Evolutionary conservation across 30 jellyfish, hydroid and myxozoan genomes (phyloP), one percentile per base, ranked within the genome.

Genomic region (Phacellophora camtschatica): DNA sequence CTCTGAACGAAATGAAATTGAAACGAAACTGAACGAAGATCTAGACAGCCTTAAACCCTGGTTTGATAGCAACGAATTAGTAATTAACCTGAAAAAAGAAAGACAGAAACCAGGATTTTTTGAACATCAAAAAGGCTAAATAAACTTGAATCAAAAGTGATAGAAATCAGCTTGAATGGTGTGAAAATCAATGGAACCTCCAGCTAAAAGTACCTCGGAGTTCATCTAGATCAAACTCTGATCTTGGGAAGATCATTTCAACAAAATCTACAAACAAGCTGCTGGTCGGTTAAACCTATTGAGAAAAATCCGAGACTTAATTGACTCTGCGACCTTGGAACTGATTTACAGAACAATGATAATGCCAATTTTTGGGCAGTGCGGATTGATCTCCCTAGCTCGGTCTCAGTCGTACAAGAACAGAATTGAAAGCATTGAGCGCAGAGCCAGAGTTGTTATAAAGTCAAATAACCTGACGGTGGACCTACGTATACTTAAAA

Each of bases 181-280:
- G 77, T 46, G 75, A 72, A 54, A 72, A 50, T 72, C 59, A 72
- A 49, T 72, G 73, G 76, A 72, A 72, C 86, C 75, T 37, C 84
- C 74, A 37, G 51, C 71, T 70, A 70, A 7, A 70, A 70, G 84
- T 70, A 37, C 74, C 74, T 70, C 28, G 84, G 75, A 51, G 75
- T 70, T 41, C 51, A 43, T 70, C 18, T 36, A 15, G 84, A 70
- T 70, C 84, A 70, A 41, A 49, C 10, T 45, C 45, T 70, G 6
- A n/a, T n/a, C n/a, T n/a, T n/a, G n/a, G n/a, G 75, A 43, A 25
- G 84, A 70, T n/a, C 84, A 70, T 49, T 70, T 70, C 50, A 43
- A 70, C 25, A 70, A 70, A 37, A 70, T 27, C 75, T 43, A 70
- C 76, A 70, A 70, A 45, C 84, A 70, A 70, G 84, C 84, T 70